A percentile compares a stretch with the other conserved stretches of the same genome.
phyloP scores from a whole-genome alignment of 2,797 vertebrate species.

The Emydoidea blandingii region DNA sequence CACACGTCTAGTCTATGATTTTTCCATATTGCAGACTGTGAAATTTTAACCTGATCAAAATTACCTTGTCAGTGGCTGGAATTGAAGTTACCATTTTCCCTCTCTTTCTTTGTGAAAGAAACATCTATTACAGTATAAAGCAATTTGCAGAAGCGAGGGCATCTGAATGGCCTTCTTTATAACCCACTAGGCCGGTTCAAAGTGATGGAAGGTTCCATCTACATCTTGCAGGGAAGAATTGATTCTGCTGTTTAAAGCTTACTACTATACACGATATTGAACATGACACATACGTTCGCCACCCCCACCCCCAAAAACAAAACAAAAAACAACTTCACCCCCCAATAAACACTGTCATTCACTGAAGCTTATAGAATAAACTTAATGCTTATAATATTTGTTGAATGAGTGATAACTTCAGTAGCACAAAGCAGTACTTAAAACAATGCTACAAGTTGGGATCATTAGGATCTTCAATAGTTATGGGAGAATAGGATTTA shows the following conservation, averaged over 20 bases:
- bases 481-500: no score
- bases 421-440: no score
- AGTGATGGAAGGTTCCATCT: not conserved
- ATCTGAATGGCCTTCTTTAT: not conserved
- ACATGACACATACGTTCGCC: not conserved
- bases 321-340: not conserved
- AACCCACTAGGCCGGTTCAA: not conserved
- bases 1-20: not conserved
- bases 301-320: no score
- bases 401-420: not conserved
- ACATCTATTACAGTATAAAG: rapidly evolving
- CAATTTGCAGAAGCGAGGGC: not conserved
- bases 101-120: not conserved
- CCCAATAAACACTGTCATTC: not conserved
- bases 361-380: not conserved
- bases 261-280: not conserved
- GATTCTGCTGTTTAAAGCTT: not conserved
- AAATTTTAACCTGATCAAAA: not conserved
- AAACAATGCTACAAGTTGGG: no score
- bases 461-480: no score
- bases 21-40: not conserved
- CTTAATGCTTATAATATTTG: not conserved
- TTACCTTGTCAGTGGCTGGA: not conserved
- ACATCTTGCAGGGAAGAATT: not conserved
- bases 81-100: not conserved